These are phyloP conservation scores for Pagetopsis macropterus DNA, from an alignment of 2,797 vertebrate species.

Conservation along the genomic window DNA sequence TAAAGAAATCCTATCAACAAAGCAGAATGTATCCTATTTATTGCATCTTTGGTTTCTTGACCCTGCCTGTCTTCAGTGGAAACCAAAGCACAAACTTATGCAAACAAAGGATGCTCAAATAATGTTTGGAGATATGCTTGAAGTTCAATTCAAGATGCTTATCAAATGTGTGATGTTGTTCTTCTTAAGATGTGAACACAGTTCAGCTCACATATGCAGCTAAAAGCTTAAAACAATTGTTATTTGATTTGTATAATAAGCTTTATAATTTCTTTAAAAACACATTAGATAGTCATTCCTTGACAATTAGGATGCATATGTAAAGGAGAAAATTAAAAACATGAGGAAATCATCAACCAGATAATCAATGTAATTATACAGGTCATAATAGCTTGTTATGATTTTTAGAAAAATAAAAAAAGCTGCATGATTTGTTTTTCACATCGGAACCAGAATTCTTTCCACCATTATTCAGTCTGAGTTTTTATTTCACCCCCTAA, in stretches of 20 bases:
- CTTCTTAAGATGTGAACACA: not conserved
- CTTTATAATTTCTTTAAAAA: not conserved
- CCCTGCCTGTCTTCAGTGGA: not conserved
- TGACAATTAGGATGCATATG: too few relatives aligned
- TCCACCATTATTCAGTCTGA: not conserved
- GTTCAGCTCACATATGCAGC: not conserved
- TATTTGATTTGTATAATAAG: too few relatives aligned
- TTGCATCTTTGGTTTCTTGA: not conserved
- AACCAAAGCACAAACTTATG: not conserved
- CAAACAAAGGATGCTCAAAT: not conserved
- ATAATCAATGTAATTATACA: not conserved
- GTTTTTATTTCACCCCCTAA: slow-evolving; percentile 20
- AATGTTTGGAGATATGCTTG: not conserved
- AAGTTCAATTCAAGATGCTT: not conserved
- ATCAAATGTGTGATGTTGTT: not conserved
- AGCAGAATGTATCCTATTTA: not conserved
- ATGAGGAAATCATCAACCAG: slow-evolving; percentile 7
- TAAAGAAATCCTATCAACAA: not conserved
- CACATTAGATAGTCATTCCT: not conserved
- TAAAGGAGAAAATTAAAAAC: not conserved
- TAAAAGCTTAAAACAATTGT: too few relatives aligned
- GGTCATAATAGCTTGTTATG: too few relatives aligned
- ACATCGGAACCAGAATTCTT: not conserved
- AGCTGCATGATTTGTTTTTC: not conserved
- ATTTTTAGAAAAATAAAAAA: not conserved